Conservation (phyloP, 2,113 vertebrate genomes). For the Montifringilla adamsi region DNA sequence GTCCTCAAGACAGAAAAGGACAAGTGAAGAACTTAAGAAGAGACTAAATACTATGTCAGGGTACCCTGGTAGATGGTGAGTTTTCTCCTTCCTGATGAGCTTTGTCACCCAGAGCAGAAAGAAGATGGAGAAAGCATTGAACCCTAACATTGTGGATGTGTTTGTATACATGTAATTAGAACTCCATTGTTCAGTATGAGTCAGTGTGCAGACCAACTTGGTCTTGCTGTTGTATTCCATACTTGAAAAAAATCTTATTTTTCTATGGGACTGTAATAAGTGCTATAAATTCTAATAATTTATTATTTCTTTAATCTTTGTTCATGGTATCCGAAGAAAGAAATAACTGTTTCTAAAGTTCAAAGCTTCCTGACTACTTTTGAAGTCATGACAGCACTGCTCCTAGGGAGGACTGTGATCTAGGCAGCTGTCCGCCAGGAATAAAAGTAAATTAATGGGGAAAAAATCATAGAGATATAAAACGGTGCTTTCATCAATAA, state of each 20-base stretch:
- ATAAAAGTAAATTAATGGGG: slow-evolving; percentile 50
- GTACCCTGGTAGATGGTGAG: background rate
- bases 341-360: slow-evolving; percentile 54
- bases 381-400: slow-evolving; percentile 49
- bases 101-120: background rate
- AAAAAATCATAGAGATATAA: slow-evolving; percentile 15
- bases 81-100: background rate
- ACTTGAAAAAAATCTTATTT: background rate
- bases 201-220: background rate
- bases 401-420: slow-evolving; percentile 18
- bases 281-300: background rate
- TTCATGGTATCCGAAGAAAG: background rate
- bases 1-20: background rate
- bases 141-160: background rate
- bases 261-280: background rate
- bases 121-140: background rate
- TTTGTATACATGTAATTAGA: background rate
- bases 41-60: background rate
- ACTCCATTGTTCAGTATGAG: background rate
- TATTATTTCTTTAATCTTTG: slow-evolving; percentile 38
- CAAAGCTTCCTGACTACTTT: slow-evolving; percentile 59
- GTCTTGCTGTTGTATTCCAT: background rate
- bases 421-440: slow-evolving; percentile 33
- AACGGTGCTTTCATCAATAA: slow-evolving; percentile 28
- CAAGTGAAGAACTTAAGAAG: background rate